Conservation (phyloP, 2,888 invertebrate species). For the Barypeithes pellucidus region DNA sequence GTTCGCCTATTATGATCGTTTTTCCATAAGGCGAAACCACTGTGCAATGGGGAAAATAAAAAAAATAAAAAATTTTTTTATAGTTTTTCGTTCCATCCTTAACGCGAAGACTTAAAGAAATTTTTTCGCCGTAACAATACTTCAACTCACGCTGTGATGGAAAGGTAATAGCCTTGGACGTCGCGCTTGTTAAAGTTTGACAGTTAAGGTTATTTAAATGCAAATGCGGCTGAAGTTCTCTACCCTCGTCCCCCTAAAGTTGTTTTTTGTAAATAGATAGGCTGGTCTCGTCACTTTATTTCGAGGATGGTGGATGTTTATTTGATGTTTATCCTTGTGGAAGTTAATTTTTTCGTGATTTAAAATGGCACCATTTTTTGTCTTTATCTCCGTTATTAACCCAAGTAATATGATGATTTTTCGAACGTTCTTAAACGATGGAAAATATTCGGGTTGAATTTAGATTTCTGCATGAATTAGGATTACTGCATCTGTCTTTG, state of each 20-base stretch:
- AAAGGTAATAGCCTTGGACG: not conserved
- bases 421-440: too few relatives aligned
- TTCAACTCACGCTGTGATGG: not conserved
- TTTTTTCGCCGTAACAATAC: not conserved
- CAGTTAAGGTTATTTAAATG: conserved; percentile 18
- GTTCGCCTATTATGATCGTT: too few relatives aligned
- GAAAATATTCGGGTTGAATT: too few relatives aligned
- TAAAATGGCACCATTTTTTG: not conserved
- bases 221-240: not conserved
- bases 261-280: conserved; percentile 11
- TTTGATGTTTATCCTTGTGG: not conserved
- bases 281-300: conserved; percentile 4
- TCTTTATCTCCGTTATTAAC: not conserved
- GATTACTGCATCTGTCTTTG: too few relatives aligned
- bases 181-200: conserved; percentile 12
- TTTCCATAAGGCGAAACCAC: too few relatives aligned
- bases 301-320: not conserved
- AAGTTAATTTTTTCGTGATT: conserved; percentile 2
- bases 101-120: not conserved
- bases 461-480: too few relatives aligned
- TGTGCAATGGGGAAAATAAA: too few relatives aligned
- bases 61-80: too few relatives aligned
- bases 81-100: too few relatives aligned
- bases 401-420: too few relatives aligned
- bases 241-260: conserved; percentile 11